Percentiles rank a stretch among this genome's conserved stretches.
Evolutionary conservation across 2,888 invertebrate species (phyloP).

Genomic region (Ochropleura leucogaster): DNA sequence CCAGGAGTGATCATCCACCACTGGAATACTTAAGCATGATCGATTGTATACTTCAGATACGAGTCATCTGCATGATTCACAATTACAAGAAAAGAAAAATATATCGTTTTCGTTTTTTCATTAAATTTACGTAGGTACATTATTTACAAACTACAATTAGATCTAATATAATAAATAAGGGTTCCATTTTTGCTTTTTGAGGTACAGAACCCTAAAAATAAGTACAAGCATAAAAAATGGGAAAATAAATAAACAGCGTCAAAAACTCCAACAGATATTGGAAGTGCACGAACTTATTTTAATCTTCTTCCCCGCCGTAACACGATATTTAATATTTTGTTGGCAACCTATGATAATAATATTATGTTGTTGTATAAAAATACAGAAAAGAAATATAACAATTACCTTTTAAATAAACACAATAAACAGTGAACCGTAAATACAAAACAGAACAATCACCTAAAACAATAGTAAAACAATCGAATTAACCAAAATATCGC

Average conservation of each 20-base stretch:
- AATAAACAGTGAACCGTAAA: constrained; percentile 12
- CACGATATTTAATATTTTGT: too few relatives aligned
- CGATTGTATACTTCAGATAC: not conserved
- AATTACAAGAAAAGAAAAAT: too few relatives aligned
- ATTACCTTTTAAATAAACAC: constrained; percentile 22
- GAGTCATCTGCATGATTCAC: not conserved
- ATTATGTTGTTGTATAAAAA: not conserved
- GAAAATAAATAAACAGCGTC: too few relatives aligned
- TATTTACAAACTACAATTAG: too few relatives aligned
- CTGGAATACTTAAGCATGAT: constrained; percentile 5
- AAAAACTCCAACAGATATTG: not conserved
- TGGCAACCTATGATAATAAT: too few relatives aligned
- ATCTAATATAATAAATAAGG: too few relatives aligned
- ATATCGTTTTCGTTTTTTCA: too few relatives aligned
- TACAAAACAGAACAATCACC: constrained; percentile 31
- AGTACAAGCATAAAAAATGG: too few relatives aligned
- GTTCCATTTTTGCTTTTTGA: too few relatives aligned
- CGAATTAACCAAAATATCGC: constrained; percentile 11
- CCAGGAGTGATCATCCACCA: constrained; percentile 2
- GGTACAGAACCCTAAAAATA: too few relatives aligned
- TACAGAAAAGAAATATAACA: constrained; percentile 15
- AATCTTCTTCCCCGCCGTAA: not conserved
- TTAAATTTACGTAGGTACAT: too few relatives aligned
- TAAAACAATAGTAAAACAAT: constrained; percentile 23
- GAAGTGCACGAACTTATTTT: not conserved